phyloP scores from a whole-genome alignment of 2,797 vertebrate genomes.

The Fundulus diaphanus region DNA sequence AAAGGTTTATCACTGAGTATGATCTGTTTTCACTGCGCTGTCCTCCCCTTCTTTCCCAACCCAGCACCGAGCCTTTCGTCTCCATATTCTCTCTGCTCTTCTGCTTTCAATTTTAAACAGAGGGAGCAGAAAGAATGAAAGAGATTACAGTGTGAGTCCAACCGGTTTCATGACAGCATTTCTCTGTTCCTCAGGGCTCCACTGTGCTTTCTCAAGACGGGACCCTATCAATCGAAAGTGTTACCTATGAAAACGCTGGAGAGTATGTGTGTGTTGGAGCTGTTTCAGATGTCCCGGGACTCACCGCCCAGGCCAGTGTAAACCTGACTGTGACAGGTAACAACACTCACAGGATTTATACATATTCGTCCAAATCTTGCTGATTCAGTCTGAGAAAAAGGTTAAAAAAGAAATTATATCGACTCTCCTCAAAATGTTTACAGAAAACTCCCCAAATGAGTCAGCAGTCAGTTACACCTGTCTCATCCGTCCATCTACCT shows the following conservation, averaged over 20 bases:
- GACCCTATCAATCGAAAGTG: slow-evolving; percentile 55
- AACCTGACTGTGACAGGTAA: slow-evolving; percentile 85
- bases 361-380: background rate
- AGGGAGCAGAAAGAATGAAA: slow-evolving; percentile 8
- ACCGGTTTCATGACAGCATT: slow-evolving; percentile 30
- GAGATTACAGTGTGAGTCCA: slow-evolving; percentile 6
- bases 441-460: background rate
- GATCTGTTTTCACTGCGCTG: slow-evolving; percentile 59
- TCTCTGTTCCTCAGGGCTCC: slow-evolving; percentile 74
- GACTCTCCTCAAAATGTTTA: background rate
- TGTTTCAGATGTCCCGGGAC: slow-evolving; percentile 80
- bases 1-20: slow-evolving; percentile 50
- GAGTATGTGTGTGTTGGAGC: slow-evolving; percentile 84
- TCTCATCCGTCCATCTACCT: too few relatives aligned
- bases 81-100: slow-evolving; percentile 25
- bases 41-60: slow-evolving; percentile 54
- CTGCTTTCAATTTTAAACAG: slow-evolving; percentile 15
- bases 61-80: slow-evolving; percentile 5
- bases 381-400: background rate
- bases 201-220: slow-evolving; percentile 70
- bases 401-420: background rate
- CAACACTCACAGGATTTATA: background rate
- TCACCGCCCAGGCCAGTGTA: slow-evolving; percentile 70
- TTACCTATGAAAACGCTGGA: slow-evolving; percentile 77
- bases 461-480: too few relatives aligned